Base-by-base conservation (phyloP, 2,888 invertebrate species). In the Caenorhabditis sp. region DNA sequence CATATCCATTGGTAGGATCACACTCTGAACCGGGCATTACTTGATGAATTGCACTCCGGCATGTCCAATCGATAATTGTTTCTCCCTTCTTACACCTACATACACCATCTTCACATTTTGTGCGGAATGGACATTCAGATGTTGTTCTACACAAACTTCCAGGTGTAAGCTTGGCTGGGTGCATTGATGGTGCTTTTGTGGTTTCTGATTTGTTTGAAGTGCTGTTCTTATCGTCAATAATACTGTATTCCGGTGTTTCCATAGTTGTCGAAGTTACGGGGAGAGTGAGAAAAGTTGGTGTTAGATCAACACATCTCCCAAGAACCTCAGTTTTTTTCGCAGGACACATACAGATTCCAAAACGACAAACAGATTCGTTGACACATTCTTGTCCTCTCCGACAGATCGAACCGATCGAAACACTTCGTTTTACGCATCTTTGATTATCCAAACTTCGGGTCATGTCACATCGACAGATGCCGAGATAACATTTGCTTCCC, bases 41-140 rank as follows among this genome's bases (percentile, higher is more conserved):
- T 59, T 81, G 72, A 49, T 83, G 78, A 49, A 82, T 80, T 8
- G 84, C 83, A 37, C 72, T 63, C 49, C 85, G 72, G 21, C 86
- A 86, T 1, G 79, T 76, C 4, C 75, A 78, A 27, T 79, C 81
- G 0, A 83, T 81, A 19, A 86, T 85, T 2, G 86, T 86, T 65
- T 86, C 86, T 58, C 81, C 82, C 59, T 69, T 65, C 26, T 73
- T 76, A 65, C 87, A 87, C 0, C 86, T 74, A 66, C 87, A 87
- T 17, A 86, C 84, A 26, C 83, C 84, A 24, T 83, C 78, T 8
- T 83, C 49, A 60, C 87, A 87, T 69, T 83, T 82, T 0, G 85
- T 82, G 8, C 84, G 70, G 62, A 75, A 83, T 1, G 81, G 81
- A 51, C 87, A 87, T 59, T 86, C 81, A 37, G 80, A 65, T 2